phyloP scores from a whole-genome alignment of 2,888 invertebrate species.

The Epistrophe grossulariae region DNA sequence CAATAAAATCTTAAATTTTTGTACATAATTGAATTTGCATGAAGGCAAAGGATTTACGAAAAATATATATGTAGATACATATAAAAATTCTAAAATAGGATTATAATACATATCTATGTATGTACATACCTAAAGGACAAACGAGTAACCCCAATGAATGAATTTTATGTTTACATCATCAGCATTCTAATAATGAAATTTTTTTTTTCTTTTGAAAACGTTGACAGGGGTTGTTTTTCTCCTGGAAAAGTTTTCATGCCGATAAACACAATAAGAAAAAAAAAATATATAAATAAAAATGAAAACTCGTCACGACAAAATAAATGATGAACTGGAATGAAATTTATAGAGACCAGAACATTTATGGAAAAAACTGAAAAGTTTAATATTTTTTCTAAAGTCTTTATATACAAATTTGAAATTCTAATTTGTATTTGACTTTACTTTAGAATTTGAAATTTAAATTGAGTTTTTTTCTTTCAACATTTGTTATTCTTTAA shows the following conservation, averaged over 20 bases:
- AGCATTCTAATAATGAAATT: background rate
- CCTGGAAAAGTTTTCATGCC: background rate
- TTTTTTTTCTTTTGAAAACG: background rate
- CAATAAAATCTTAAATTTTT: conserved; percentile 1
- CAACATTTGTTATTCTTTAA: too few relatives aligned
- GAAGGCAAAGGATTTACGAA: background rate
- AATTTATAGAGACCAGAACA: background rate
- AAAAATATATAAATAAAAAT: background rate
- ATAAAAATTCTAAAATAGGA: background rate
- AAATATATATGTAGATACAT: background rate
- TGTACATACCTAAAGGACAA: background rate
- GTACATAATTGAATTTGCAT: background rate
- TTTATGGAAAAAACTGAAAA: background rate
- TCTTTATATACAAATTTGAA: background rate
- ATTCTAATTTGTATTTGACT: background rate
- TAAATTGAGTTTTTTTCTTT: too few relatives aligned
- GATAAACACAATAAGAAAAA: background rate
- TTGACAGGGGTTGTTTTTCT: background rate
- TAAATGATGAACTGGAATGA: background rate
- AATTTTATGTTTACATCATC: too few relatives aligned
- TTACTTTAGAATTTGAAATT: background rate
- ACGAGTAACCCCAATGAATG: background rate
- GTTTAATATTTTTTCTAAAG: background rate
- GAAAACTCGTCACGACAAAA: background rate
- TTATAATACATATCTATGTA: background rate